phyloP scores from a whole-genome alignment of 2,888 invertebrate genomes.

The Eupithecia centaureata region DNA sequence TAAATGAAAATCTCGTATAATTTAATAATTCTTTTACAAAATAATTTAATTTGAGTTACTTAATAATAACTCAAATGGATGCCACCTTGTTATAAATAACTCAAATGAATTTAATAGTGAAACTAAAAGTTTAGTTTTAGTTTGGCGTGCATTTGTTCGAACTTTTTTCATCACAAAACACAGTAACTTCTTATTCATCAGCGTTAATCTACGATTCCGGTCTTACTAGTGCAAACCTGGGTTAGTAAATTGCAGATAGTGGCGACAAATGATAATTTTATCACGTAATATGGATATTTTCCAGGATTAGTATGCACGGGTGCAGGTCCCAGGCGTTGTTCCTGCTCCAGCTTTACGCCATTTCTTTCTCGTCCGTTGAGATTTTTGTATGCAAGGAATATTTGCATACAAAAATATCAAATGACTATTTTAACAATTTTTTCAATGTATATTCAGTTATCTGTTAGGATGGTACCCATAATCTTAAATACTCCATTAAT shows the following conservation, averaged over 20 bases:
- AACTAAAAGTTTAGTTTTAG: too few relatives aligned
- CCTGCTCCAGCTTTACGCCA: conserved; percentile 46
- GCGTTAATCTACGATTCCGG: conserved; percentile 5
- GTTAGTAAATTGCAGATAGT: conserved; percentile 36
- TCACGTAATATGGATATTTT: conserved; percentile 62
- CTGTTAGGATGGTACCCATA: background rate
- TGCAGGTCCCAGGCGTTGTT: conserved; percentile 50
- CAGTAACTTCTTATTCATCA: conserved; percentile 3
- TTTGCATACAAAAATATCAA: background rate
- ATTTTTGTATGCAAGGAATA: too few relatives aligned
- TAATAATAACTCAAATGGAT: too few relatives aligned
- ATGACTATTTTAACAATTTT: background rate
- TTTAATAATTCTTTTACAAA: too few relatives aligned
- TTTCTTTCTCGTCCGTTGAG: conserved; percentile 36
- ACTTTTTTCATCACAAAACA: background rate
- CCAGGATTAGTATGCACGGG: conserved; percentile 58
- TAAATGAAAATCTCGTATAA: too few relatives aligned
- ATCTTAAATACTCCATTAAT: too few relatives aligned
- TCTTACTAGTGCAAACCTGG: conserved; percentile 17
- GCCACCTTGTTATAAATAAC: too few relatives aligned
- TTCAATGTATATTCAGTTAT: background rate
- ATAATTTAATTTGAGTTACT: background rate
- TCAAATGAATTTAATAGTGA: too few relatives aligned
- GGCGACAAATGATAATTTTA: conserved; percentile 51
- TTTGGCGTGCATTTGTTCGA: too few relatives aligned